A percentile compares a stretch with the other conserved stretches of the same genome.
Evolutionary conservation across 2,797 vertebrate genomes (phyloP).

Genomic region (Cyprinella venusta): DNA sequence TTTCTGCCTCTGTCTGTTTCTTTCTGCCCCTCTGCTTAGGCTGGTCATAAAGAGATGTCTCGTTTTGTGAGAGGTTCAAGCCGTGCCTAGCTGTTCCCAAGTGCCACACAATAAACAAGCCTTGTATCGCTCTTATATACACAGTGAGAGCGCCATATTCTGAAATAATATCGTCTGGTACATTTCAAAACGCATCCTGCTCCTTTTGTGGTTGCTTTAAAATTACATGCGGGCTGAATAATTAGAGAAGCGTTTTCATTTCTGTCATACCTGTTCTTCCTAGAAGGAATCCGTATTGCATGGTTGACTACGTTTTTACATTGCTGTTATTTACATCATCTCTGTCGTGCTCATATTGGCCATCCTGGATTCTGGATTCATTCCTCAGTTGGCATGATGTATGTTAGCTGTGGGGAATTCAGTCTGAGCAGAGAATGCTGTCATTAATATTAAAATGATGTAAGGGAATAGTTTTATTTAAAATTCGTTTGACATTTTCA

Average conservation of each 20-base stretch:
- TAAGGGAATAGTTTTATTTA: background rate
- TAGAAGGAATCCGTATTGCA: background rate
- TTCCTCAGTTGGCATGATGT: constrained; percentile 3
- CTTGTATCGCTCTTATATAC: constrained; percentile 1
- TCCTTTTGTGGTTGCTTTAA: background rate
- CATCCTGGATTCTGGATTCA: constrained; percentile 1
- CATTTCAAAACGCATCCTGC: background rate
- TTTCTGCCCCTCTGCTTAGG: constrained; percentile 32
- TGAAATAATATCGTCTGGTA: constrained; percentile 8
- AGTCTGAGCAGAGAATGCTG: background rate
- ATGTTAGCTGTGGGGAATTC: background rate
- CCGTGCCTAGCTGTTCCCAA: constrained; percentile 2
- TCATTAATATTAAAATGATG: background rate
- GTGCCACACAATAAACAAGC: constrained; percentile 25
- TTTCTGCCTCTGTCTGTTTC: constrained; percentile 4
- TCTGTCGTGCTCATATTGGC: background rate
- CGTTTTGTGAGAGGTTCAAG: constrained; percentile 31
- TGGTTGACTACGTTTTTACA: background rate
- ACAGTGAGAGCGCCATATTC: background rate
- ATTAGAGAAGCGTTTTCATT: background rate
- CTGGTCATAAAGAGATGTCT: constrained; percentile 50
- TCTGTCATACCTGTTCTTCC: constrained; percentile 2
- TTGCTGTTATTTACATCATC: constrained; percentile 43
- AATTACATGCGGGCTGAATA: background rate
- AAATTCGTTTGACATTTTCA: background rate